Evolutionary conservation across 2,888 invertebrate genomes (phyloP).

Genomic region (Deilephila elpenor): DNA sequence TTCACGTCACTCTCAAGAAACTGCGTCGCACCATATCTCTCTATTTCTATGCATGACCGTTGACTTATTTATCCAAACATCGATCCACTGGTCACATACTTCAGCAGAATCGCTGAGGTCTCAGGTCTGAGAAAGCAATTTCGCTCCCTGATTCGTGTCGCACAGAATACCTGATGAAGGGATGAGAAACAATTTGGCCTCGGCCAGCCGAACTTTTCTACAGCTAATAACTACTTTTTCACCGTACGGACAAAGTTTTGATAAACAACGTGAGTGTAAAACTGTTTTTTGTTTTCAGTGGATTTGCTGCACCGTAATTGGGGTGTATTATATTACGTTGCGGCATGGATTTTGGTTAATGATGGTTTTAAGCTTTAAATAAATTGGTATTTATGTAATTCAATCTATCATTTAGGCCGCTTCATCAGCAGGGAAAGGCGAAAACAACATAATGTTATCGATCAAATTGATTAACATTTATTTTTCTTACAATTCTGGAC

Average conservation of each 20-base stretch:
- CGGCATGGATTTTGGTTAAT: background rate
- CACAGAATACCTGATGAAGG: constrained; percentile 61
- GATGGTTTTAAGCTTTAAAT: no score
- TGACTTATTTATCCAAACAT: background rate
- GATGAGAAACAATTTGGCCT: constrained; percentile 36
- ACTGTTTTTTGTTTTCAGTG: background rate
- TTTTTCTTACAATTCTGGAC: no score
- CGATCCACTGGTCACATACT: constrained; percentile 2
- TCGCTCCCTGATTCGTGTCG: constrained; percentile 42
- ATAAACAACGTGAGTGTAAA: background rate
- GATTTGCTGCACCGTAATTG: background rate
- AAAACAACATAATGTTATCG: no score
- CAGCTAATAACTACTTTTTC: constrained; percentile 28
- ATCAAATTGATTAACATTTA: no score
- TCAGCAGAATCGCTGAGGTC: constrained; percentile 31
- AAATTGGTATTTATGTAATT: no score
- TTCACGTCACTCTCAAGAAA: no score
- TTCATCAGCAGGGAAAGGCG: no score
- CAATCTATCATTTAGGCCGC: no score
- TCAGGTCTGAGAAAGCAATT: constrained; percentile 48
- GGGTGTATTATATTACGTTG: background rate
- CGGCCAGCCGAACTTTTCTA: constrained; percentile 28
- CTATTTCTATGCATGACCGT: no score
- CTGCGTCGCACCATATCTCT: no score
- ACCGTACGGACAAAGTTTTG: constrained; percentile 7